Base-by-base conservation (phyloP, 1,140 invertebrate species). In the Phenacoccus solenopsis region DNA sequence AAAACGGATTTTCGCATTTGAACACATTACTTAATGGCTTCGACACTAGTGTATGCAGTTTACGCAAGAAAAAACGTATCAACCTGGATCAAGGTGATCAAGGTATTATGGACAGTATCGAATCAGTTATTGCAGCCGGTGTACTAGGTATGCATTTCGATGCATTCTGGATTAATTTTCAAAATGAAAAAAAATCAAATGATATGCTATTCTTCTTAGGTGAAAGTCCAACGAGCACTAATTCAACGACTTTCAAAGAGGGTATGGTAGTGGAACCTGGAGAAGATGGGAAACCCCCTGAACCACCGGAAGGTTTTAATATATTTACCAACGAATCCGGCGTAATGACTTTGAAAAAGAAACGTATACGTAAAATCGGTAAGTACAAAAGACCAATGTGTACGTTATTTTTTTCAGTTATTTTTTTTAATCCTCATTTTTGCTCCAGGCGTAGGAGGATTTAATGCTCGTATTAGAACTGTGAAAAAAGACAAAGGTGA, bases 391-490 rank as follows among this genome's bases (percentile, higher is more conserved):
- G 9, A 10, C 9, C 9, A 38, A 10, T 9, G 9, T 38, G 32
- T 9, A 10, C 32, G 32, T n/a, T 38, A 38, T 10, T 38, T n/a
- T n/a, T n/a, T n/a, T n/a, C n/a, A n/a, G n/a, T n/a, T 20, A 32
- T 16, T n/a, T 24, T 69, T 32, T 56, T 56, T 69, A 21, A 30
- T 22, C 13, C 70, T 70, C 70, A 71, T 32, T 32, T 72, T 21
- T 20, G 30, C 28, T 35, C 2, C 73, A 82, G 87, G 95, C 16
- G 94, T 98, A 72, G 96, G 96, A 32, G 96, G 96, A 0, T 98
- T 98, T 78, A 84, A 89, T 71, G 93, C 93, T 5, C 84, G 91
- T 73, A 84, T 87, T 56, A 79, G 90, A 61, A 85, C 85, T n/a
- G 82, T 84, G 4, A 78, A 87, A 32, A 82, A 85, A 72, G 83